Evolutionary conservation across 2,888 invertebrate genomes (phyloP).

Genomic region (Mythimna loreyi): DNA sequence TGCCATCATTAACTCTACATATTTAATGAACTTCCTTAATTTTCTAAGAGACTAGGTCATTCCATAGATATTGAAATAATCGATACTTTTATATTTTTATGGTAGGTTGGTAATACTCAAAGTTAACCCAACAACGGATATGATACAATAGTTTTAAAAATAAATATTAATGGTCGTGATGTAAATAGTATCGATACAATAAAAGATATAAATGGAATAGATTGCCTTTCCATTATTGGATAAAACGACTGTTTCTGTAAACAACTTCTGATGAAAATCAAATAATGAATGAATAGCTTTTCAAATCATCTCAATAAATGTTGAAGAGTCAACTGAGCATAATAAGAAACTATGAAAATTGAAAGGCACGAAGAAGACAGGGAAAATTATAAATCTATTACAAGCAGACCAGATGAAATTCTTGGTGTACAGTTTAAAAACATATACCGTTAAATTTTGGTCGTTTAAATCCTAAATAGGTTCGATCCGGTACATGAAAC

Average conservation of each 20-base stretch:
- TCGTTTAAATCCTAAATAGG: no score
- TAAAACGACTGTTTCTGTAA: not conserved
- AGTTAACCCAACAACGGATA: not conserved
- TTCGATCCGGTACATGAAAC: no score
- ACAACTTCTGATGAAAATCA: not conserved
- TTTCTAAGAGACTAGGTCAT: not conserved
- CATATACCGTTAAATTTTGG: no score
- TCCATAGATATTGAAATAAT: not conserved
- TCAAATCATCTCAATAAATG: not conserved
- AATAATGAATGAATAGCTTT: not conserved
- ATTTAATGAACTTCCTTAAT: not conserved
- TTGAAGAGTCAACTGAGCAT: no score
- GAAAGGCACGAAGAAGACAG: no score
- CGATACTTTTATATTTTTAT: no score
- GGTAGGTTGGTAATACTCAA: not conserved
- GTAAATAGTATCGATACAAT: not conserved
- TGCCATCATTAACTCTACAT: not conserved
- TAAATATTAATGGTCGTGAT: not conserved
- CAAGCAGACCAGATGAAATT: not conserved
- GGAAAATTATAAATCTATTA: no score
- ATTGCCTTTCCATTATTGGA: not conserved
- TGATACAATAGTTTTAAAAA: constrained; percentile 3
- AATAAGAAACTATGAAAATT: not conserved
- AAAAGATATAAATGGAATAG: not conserved
- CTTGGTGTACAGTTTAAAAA: not conserved